Conservation (phyloP, 64 coral and sea anemone genomes). For the Montipora capricornis region DNA sequence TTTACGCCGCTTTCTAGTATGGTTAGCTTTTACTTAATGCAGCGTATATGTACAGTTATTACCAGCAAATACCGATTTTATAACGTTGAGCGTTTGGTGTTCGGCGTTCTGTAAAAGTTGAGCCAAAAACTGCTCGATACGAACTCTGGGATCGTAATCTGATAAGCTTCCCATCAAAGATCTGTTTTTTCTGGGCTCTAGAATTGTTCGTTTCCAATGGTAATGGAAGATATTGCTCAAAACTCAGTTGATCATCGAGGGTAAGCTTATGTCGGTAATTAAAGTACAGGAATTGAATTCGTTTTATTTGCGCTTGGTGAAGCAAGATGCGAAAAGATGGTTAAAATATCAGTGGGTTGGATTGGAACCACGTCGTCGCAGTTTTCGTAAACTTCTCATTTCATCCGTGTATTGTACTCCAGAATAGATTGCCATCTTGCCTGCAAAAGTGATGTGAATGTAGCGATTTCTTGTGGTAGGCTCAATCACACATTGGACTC, state of each 20-base stretch:
- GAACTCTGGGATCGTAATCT: slow-evolving; percentile 23
- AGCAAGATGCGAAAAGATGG: not conserved
- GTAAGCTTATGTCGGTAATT: not conserved
- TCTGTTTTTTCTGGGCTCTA: not conserved
- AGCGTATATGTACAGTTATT: too few species aligned
- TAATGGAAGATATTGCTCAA: slow-evolving; percentile 7
- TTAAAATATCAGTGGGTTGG: not conserved
- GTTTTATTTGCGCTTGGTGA: not conserved
- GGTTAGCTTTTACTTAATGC: too few species aligned
- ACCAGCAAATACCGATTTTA: too few species aligned
- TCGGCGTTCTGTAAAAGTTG: too few species aligned
- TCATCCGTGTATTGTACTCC: not conserved
- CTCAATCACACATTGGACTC: too few species aligned
- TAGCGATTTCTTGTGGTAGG: not conserved
- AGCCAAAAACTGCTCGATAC: not conserved
- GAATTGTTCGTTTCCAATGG: not conserved
- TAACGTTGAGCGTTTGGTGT: too few species aligned
- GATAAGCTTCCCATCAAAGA: not conserved
- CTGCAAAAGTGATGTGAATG: not conserved
- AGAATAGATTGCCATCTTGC: not conserved
- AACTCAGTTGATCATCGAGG: slow-evolving; percentile 28
- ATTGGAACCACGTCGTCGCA: not conserved
- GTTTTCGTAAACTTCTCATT: not conserved
- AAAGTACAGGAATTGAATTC: not conserved
- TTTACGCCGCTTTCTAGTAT: too few species aligned